phyloP scores from a whole-genome alignment of 2,888 invertebrate species.

The Nipponacmea schrenckii region DNA sequence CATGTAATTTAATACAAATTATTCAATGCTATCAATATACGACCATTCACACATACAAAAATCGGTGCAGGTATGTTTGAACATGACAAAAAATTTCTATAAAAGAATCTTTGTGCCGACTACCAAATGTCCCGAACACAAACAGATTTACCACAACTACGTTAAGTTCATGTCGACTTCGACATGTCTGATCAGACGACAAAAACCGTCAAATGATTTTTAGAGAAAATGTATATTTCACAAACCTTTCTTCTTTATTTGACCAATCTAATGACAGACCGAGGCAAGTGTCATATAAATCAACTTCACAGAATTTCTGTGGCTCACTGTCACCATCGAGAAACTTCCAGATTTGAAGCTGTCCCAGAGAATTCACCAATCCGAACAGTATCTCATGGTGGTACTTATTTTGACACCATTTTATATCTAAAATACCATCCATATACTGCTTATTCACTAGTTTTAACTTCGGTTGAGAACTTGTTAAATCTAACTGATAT shows the following conservation, averaged over 20 bases:
- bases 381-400: conserved; percentile 75
- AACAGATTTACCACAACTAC: no score
- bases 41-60: no score
- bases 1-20: no score
- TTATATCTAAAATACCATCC: conserved; percentile 86
- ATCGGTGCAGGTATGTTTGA: no score
- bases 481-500: conserved; percentile 1
- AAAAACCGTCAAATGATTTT: no score
- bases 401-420: conserved; percentile 79
- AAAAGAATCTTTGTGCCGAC: no score
- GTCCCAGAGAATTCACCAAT: conserved; percentile 79
- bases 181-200: no score
- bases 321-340: conserved; percentile 8
- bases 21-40: no score
- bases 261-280: conserved; percentile 89
- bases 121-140: no score
- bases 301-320: background rate
- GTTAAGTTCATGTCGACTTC: no score
- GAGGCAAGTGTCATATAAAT: conserved; percentile 67
- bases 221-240: background rate
- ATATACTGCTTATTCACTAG: conserved; percentile 69
- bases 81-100: no score
- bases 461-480: background rate
- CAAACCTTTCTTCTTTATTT: conserved; percentile 61
- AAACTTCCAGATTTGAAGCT: conserved; percentile 66